Conservation (phyloP, 2,113 vertebrate genomes). For the Genyomyrus donnyi region DNA sequence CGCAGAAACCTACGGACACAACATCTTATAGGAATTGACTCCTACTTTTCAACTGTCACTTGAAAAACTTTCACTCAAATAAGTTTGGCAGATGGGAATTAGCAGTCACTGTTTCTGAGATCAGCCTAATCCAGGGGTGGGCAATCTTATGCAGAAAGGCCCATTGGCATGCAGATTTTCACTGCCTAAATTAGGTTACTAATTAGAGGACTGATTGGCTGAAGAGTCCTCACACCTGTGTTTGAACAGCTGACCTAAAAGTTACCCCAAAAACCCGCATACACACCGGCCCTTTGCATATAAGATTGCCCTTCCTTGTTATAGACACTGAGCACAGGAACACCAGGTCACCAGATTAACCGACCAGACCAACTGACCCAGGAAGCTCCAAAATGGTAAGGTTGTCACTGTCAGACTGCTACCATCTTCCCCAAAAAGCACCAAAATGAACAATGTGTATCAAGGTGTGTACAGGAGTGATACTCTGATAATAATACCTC, state of each 20-base stretch:
- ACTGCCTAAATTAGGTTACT: background rate
- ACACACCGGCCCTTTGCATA: too few species aligned
- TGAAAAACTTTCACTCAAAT: background rate
- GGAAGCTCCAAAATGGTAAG: background rate
- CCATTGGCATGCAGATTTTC: background rate
- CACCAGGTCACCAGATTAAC: background rate
- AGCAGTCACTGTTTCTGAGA: background rate
- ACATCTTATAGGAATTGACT: background rate
- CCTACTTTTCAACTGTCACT: background rate
- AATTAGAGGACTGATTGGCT: background rate
- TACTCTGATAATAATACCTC: constrained; percentile 64
- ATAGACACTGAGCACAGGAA: background rate
- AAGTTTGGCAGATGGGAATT: background rate
- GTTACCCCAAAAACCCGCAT: too few species aligned
- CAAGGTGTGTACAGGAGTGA: constrained; percentile 28
- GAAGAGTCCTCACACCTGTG: too few species aligned
- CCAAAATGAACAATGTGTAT: background rate
- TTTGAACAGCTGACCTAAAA: too few species aligned
- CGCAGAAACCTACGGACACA: background rate
- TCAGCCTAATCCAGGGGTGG: background rate
- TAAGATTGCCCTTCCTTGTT: too few species aligned
- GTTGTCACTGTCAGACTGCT: background rate
- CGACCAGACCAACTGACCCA: background rate
- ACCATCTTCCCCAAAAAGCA: background rate
- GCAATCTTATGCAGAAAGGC: background rate